Evolutionary conservation across 2,113 vertebrate species (phyloP), one percentile per base, ranked within the genome.

Genomic region (Podocnemis expansa): DNA sequence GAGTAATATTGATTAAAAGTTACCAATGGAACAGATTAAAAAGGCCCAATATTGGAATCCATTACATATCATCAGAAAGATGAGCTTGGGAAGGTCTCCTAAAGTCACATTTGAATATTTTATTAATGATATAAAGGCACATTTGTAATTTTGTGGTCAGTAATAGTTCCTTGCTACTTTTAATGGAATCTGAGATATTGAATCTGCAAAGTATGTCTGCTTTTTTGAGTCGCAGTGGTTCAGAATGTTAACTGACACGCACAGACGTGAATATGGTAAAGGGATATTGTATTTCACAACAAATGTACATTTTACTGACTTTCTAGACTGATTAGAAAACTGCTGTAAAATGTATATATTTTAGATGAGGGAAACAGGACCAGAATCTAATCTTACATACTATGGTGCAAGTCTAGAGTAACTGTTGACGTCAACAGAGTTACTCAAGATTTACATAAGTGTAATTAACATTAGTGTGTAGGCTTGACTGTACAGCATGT

Each of bases 181-280:
- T 84, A 76, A n/a, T 89, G 76, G 1, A 5, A 87, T 41, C 80
- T 52, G 52, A 89, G 34, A 13, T 55, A 78, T 78, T 2, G 21
- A 82, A 27, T n/a, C 55, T 91, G 11, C 10, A 52, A 13, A 0
- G 0, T 10, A 5, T 89, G 67, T 55, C 54, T 95, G 22, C 21
- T 21, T 24, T 82, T 51, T 41, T 38, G 45, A 73, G 87, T 91
- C 31, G 84, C 21, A 54, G 31, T 54, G 86, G 38, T 31, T 88
- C 58, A 10, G 11, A 58, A 24, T 54, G 4, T 31, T 63, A 34
- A 70, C 38, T 10, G 17, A 41, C 10, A n/a, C 38, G 6, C 7
- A 16, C 10, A 17, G 47, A 47, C 12, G 2, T 67, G 21, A 79
- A 17, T 67, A n/a, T 16, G 19, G 13, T 67, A 34, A 6, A 52